These are phyloP conservation scores for Oligia fasciuncula DNA, from an alignment of 2,888 invertebrate species.

Conservation along the genomic window DNA sequence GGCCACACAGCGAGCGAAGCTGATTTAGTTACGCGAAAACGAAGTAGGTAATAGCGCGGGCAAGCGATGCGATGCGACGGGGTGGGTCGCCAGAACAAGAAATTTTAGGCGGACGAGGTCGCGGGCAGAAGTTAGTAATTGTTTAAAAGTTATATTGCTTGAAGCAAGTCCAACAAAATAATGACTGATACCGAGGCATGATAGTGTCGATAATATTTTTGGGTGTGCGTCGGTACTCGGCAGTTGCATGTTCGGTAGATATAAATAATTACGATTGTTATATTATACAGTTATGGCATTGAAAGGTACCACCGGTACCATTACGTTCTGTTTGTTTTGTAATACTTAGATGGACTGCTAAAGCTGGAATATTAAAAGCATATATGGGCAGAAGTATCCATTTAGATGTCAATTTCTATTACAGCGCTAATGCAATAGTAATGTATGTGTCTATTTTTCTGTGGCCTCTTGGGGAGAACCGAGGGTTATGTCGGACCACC, in stretches of 20 bases:
- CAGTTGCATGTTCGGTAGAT: constrained; percentile 34
- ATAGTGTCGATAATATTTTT: constrained; percentile 5
- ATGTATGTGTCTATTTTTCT: neutral
- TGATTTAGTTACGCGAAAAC: neutral
- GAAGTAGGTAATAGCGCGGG: too few relatives aligned
- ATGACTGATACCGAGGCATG: constrained; percentile 7
- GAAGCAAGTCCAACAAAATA: neutral
- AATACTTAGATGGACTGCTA: constrained; percentile 16
- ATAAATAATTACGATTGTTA: constrained; percentile 22
- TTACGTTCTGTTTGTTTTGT: constrained; percentile 26
- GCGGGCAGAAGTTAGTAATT: neutral
- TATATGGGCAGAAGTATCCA: neutral
- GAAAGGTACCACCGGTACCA: neutral
- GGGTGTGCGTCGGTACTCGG: neutral
- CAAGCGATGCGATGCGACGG: too few relatives aligned
- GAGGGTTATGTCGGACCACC: neutral
- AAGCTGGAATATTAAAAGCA: neutral
- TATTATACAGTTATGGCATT: constrained; percentile 30
- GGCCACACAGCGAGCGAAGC: neutral
- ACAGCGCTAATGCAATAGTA: neutral
- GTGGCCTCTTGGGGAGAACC: neutral
- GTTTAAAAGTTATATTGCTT: neutral
- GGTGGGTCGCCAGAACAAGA: neutral
- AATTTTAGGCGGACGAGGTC: neutral
- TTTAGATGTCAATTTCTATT: neutral